Base-by-base conservation (phyloP, 1,140 invertebrate species). In the Eulimnadia texana region DNA sequence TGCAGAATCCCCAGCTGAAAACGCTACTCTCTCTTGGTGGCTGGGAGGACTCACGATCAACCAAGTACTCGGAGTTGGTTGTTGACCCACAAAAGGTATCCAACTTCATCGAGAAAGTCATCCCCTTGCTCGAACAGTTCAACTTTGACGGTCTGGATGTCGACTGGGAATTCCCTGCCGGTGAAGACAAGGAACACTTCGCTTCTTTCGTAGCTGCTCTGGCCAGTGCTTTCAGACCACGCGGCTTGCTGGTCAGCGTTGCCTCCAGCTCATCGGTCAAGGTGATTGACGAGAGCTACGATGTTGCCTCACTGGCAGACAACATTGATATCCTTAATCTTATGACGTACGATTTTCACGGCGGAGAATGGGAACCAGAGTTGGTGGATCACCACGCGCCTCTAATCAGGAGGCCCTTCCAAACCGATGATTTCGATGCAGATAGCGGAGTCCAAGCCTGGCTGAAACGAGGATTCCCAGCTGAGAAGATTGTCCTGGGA, bases 131-230 rank as follows among this genome's bases (percentile, higher is more conserved):
- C 0, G 64, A 74, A n/a, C 68, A 76, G 59, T 72, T 80, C 61
- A 71, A 75, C 3, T 82, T 84, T 61, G 82, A 84, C 67, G 82
- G 82, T 0, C 64, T 83, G 0, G 80, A 82, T 61, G 67, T 84
- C 1, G 77, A 83, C 53, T 84, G 81, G 81, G 75, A 80, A 50
- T 73, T 72, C 56, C 77, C 77, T 19, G 73, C 71, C 68, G 58
- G 60, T 20, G 68, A 66, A 25, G 79, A 81, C 62, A 78, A 76
- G 65, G 70, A 72, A 19, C 74, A 78, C 55, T 75, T 77, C 52
- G 72, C 66, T 42, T 71, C 70, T 23, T 66, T 78, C 2, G 64
- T 79, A 1, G 73, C 76, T 68, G 79, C 80, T 65, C 65, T 82
- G 6, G 69, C 72, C 0, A 73, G 74, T 27, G 74, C 74, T 1